Evolutionary conservation across 2,113 vertebrate species (phyloP), one percentile per base, ranked within the genome.

Genomic region (Phycodurus eques): DNA sequence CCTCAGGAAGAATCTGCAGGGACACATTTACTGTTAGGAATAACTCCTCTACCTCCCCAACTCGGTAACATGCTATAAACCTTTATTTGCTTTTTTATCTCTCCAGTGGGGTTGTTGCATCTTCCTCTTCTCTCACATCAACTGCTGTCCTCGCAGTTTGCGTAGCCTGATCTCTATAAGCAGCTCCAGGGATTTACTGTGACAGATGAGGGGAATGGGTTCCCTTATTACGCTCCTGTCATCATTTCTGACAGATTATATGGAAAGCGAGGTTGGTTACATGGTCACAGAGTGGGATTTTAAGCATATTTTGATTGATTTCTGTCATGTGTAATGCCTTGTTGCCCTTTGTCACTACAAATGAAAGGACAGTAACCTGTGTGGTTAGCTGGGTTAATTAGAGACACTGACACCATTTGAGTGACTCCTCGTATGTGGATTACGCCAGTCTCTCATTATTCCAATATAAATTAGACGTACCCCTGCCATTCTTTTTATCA

Each of bases 331-430:
- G 84, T 74, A 85, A 92, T 78, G 79, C 84, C 87, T 85, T 88
- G 86, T 70, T 91, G 93, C 90, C 89, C 71, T 27, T 83, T 89
- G 92, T 85, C 89, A 83, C 80, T 87, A 89, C 72, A 91, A 89
- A 75, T 17, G 51, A 80, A 84, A 74, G 76, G 85, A 83, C 57
- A 88, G 92, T 80, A 87, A 73, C 78, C 78, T 43, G 33, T 83
- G 89, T 76, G 56, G 84, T 67, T 83, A 87, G 88, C 83, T 84
- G 90, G 92, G 93, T 93, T 91, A 92, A 92, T 94, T 90, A 88
- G 85, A 93, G 85, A 88, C 83, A 80, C 19, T n/a, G 35, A 63
- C 39, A 43, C 19, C 31, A 35, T 61, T 61, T 43, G 39, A 64
- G 39, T 43, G 19, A 43, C 20, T 43, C 61, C 9, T 39, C 17